A percentile compares a stretch with the other conserved stretches of the same genome.
Conservation (phyloP, 2,888 invertebrate species). For the Stenoptilia bipunctidactyla region DNA sequence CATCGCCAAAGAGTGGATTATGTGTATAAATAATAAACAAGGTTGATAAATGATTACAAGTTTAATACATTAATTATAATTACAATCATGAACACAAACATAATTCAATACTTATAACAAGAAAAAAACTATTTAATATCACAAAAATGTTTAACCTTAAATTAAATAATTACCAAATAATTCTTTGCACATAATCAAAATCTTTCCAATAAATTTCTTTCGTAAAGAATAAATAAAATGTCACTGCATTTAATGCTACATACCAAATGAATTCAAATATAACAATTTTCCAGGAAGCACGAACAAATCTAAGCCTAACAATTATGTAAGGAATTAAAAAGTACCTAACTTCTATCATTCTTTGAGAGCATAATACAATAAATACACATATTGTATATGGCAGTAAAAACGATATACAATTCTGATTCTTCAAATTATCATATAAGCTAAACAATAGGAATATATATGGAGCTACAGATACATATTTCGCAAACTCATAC, state of each 20-base stretch:
- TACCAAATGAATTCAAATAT: constrained; percentile 75
- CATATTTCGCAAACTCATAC: constrained; percentile 75
- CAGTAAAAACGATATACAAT: constrained; percentile 66
- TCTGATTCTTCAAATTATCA: constrained; percentile 56
- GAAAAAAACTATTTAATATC: too few relatives aligned
- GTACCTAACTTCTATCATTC: constrained; percentile 93
- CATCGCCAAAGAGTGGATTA: too few relatives aligned
- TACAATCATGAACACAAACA: too few relatives aligned
- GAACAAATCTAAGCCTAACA: constrained; percentile 76
- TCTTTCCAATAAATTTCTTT: constrained; percentile 85
- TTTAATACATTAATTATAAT: too few relatives aligned
- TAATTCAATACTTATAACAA: too few relatives aligned
- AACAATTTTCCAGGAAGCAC: constrained; percentile 57
- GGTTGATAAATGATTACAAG: too few relatives aligned
- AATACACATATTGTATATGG: constrained; percentile 74
- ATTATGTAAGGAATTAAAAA: constrained; percentile 92
- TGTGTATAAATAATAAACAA: too few relatives aligned
- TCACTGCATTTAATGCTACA: constrained; percentile 75
- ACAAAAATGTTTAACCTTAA: neutral
- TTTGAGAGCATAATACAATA: constrained; percentile 82
- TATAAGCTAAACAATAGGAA: constrained; percentile 73
- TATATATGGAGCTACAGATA: constrained; percentile 80
- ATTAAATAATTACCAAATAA: constrained; percentile 83
- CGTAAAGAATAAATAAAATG: constrained; percentile 82
- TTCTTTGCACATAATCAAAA: constrained; percentile 80